Base-by-base conservation (phyloP, 2,888 invertebrate genomes). In the Nomada ruficornis region DNA sequence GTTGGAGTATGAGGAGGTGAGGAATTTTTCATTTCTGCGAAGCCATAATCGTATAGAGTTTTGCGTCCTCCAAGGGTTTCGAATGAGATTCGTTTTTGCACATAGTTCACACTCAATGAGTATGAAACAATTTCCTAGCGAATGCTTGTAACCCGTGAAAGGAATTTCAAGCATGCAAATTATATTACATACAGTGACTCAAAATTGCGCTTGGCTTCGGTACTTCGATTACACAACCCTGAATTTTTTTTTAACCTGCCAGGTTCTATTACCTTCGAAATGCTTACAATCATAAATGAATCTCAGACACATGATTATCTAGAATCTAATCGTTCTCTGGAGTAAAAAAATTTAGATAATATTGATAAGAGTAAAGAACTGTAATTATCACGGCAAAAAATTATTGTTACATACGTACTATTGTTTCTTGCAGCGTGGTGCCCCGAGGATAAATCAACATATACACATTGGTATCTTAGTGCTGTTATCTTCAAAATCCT, bases 51-150 rank as follows among this genome's bases (percentile, higher is more conserved):
- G 50, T 26, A 26, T 57, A 47, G 54, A 29, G 23, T 65, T 69
- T n/a, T 23, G 59, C 57, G 69, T 57, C 69, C 71, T 67, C 50
- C 83, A 83, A 76, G 79, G 83, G 20, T 83, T 83, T 83, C 78
- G 50, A 65, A 11, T 18, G 68, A 36, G 36, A 36, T 68, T 68
- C 57, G 18, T 65, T 36, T 47, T 42, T 70, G 9, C 73, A 26
- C 82, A 78, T 78, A 78, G 54, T 71, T 82, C 78, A 60, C 67
- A 77, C 74, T 52, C 82, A 64, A 72, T 72, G 82, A 57, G 68
- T 82, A 52, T 72, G 63, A 83, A 82, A 83, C 71, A 62, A 83
- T 78, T 83, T 78, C 70, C 63, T 29, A 64, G 10, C 47, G 67
- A 23, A 29, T 36, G 77, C 69, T 82, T 65, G 65, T 59, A 42